Evolutionary conservation across 1,140 invertebrate genomes (phyloP).

Genomic region (Oreohelix idahoensis): DNA sequence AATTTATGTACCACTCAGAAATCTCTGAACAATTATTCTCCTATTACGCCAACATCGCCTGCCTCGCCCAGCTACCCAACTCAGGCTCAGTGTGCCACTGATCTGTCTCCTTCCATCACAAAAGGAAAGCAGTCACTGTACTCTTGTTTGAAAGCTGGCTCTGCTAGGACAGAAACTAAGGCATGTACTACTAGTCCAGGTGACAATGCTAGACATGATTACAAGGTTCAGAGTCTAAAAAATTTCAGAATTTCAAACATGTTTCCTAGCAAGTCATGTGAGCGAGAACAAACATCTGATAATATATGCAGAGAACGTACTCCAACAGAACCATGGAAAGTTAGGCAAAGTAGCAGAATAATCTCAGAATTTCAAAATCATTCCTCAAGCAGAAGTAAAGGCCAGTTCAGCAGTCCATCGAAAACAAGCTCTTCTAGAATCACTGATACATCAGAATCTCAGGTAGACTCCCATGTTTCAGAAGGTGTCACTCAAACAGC

Average conservation of each 20-base stretch:
- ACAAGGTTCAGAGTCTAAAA: not conserved
- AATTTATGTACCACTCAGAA: constrained; percentile 22
- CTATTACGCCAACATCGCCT: constrained; percentile 36
- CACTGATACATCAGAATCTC: not conserved
- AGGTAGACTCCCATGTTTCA: not conserved
- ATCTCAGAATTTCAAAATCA: not conserved
- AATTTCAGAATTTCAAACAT: not conserved
- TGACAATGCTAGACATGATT: not conserved
- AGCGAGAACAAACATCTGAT: not conserved
- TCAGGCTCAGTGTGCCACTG: not conserved
- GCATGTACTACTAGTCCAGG: not conserved
- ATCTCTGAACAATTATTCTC: constrained; percentile 31
- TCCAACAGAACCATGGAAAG: not conserved
- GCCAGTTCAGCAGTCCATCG: not conserved
- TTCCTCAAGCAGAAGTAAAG: not conserved
- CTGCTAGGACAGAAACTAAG: not conserved
- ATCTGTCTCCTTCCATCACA: not conserved
- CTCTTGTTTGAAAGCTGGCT: constrained; percentile 19
- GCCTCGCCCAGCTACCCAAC: constrained; percentile 14
- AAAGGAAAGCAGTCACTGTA: constrained; percentile 30
- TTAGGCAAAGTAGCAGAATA: not conserved
- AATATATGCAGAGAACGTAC: not conserved
- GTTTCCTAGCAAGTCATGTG: not conserved
- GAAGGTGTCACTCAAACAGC: not conserved
- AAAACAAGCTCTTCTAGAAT: not conserved